phyloP scores from a whole-genome alignment of 53 echinoderm and acorn worm genomes.

The Zoroaster sp. region DNA sequence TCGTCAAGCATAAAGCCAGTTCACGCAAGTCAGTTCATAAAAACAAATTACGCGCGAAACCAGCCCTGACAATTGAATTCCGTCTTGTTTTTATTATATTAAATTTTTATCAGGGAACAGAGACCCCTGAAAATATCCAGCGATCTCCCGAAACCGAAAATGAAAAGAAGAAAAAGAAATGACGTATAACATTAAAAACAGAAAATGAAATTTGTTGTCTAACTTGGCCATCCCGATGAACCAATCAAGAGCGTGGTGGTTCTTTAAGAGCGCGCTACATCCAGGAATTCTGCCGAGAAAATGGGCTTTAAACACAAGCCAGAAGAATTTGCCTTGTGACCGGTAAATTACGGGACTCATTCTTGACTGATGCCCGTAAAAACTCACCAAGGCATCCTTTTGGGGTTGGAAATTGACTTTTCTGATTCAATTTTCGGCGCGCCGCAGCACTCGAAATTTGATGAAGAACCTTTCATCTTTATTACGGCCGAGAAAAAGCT shows the following conservation, averaged over 20 bases:
- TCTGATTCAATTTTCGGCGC: constrained; percentile 5
- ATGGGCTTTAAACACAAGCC: background rate
- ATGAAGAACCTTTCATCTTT: constrained; percentile 41
- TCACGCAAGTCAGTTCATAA: background rate
- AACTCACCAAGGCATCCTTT: background rate
- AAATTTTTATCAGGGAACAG: background rate
- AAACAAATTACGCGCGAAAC: background rate
- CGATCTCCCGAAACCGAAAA: background rate
- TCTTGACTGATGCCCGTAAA: background rate
- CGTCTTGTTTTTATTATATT: background rate
- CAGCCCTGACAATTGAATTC: background rate
- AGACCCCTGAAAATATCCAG: background rate
- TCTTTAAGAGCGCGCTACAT: background rate
- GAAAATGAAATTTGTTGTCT: constrained; percentile 4
- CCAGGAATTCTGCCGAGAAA: background rate
- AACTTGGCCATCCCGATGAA: background rate
- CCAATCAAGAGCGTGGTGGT: background rate
- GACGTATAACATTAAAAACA: background rate
- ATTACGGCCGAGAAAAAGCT: background rate
- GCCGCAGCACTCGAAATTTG: constrained; percentile 12
- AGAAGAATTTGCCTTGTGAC: background rate
- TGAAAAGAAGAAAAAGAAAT: background rate
- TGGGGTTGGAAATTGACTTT: background rate
- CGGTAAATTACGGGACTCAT: background rate
- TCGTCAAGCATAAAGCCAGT: background rate